These are phyloP conservation scores for Meteorus sp. DNA, from an alignment of 1,140 invertebrate species.

Conservation along the genomic window DNA sequence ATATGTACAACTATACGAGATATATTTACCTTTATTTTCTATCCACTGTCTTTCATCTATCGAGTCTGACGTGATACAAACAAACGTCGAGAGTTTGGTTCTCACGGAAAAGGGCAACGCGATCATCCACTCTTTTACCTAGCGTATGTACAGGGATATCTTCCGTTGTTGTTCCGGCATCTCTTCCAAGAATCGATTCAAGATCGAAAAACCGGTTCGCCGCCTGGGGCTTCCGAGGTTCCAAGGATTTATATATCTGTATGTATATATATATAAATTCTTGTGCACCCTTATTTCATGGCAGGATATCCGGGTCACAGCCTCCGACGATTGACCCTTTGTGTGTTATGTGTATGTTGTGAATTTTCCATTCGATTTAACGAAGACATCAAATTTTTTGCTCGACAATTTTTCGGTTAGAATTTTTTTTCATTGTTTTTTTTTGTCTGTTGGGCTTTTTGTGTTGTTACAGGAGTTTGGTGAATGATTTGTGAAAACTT, in stretches of 20 bases:
- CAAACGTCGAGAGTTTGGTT: conserved; percentile 9
- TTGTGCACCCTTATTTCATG: neutral
- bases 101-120: conserved; percentile 18
- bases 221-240: conserved; percentile 17
- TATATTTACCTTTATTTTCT: neutral
- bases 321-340: conserved; percentile 3
- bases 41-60: neutral
- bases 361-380: too few relatives aligned
- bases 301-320: conserved; percentile 17
- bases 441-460: too few relatives aligned
- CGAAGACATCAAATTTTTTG: too few relatives aligned
- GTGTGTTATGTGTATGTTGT: too few relatives aligned
- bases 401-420: too few relatives aligned
- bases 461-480: too few relatives aligned
- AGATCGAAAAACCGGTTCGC: conserved; percentile 18
- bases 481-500: too few relatives aligned
- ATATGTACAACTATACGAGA: conserved; percentile 4
- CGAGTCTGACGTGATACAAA: conserved; percentile 6
- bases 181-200: conserved; percentile 15
- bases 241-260: neutral
- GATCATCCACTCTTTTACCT: conserved; percentile 19
- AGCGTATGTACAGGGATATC: conserved; percentile 6
- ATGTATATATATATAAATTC: too few relatives aligned
- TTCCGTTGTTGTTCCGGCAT: conserved; percentile 17
- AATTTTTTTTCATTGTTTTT: too few relatives aligned